Base-by-base conservation (phyloP, 2,797 vertebrate genomes). In the Rousettus madagascariensis region DNA sequence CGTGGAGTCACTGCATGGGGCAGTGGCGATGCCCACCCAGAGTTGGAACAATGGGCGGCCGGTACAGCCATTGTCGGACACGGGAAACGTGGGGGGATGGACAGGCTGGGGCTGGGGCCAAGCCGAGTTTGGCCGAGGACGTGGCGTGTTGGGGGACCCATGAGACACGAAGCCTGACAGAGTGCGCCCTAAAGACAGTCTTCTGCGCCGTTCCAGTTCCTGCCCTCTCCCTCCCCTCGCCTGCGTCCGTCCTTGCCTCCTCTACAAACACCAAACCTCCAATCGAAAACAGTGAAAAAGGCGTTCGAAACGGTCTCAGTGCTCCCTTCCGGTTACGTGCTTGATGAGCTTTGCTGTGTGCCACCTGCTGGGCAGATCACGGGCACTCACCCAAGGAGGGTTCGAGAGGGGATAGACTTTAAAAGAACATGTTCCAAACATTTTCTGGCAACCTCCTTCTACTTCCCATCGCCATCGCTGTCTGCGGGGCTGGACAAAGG, bases 211-310 rank as follows among this genome's bases (percentile, higher is more conserved):
- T 57, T 59, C 15, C 5, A 57, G 0, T 71, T 59, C n/a, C 53
- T 68, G 10, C 13, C n/a, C 57, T 51, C 43, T 78, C 36, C 10
- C 12, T 82, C 9, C 79, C 49, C 78, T 68, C 72, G 55, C 16
- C 33, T 86, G 13, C 16, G 61, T 88, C 49, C 36, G 65, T 59
- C 22, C 19, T 7, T 61, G 22, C 13, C n/a, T 92, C 0, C 17
- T 17, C 30, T 33, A 41, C 8, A 61, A 55, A 88, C 78, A 61
- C 26, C 51, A 80, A 90, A 92, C n/a, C n/a, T 92, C 38, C 3
- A 5, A 69, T 30, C 5, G 17, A 43, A 84, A 82, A 49, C 4
- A 49, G 24, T 63, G 57, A 65, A 43, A 71, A 66, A 12, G 11
- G 7, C 28, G 38, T 65, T 46, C 33, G 9, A 46, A 69, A 53